Evolutionary conservation across 2,888 invertebrate species (phyloP).

Genomic region (Ctenicera cuprea): DNA sequence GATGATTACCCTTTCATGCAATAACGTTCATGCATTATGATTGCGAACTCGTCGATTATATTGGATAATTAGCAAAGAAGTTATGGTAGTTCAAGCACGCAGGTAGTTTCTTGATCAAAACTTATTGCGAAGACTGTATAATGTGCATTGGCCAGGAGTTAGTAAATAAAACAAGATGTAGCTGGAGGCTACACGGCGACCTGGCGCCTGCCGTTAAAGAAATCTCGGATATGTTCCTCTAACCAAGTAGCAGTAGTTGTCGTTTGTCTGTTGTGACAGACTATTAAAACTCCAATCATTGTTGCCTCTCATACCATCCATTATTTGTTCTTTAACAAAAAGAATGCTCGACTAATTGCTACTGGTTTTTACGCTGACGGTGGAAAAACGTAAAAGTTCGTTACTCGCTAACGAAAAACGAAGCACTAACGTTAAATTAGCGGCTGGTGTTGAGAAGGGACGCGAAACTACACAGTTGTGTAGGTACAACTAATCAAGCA

Average conservation of each 20-base stretch:
- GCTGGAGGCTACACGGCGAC: conserved; percentile 65
- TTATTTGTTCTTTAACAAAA: conserved; percentile 37
- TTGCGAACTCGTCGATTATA: conserved; percentile 22
- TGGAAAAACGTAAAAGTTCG: conserved; percentile 10
- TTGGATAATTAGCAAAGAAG: conserved; percentile 36
- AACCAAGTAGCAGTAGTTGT: conserved; percentile 52
- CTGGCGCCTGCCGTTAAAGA: conserved; percentile 68
- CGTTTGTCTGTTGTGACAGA: conserved; percentile 59
- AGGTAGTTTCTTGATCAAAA: conserved; percentile 45
- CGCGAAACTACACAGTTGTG: not conserved
- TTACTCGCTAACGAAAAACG: conserved; percentile 6
- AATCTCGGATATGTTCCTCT: conserved; percentile 59
- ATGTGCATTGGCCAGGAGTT: conserved; percentile 56
- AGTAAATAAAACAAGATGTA: conserved; percentile 47
- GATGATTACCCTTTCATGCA: conserved; percentile 11
- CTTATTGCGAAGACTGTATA: conserved; percentile 57
- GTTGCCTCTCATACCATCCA: conserved; percentile 47
- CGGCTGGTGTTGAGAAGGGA: conserved; percentile 4
- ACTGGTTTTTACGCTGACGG: conserved; percentile 27
- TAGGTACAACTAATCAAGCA: too few species aligned
- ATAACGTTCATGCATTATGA: conserved; percentile 5
- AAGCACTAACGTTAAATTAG: too few species aligned
- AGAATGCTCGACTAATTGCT: conserved; percentile 38
- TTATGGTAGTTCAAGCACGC: conserved; percentile 20
- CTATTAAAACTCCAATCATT: conserved; percentile 57